Evolutionary conservation across 2,888 invertebrate genomes (phyloP), one percentile per base, ranked within the genome.

Genomic region (Masnerella sp.): DNA sequence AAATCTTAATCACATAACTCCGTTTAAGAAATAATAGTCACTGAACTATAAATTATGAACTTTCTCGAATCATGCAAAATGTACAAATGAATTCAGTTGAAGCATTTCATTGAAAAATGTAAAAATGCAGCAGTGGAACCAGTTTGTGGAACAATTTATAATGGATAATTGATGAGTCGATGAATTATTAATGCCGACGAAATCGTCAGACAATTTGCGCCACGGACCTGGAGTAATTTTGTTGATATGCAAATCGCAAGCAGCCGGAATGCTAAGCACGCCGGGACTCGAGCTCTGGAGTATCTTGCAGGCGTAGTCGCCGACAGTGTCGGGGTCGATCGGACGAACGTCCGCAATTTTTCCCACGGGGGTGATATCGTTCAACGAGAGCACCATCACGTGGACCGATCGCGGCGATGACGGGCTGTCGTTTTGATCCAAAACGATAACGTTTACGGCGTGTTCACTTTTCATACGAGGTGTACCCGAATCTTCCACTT

Each of bases 261-360:
- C 93, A 58, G 90, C 90, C 45, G 93, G 92, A 59, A 98, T 94
- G 51, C 89, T 91, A 11, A 95, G 88, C 34, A 93, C 69, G 91
- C 91, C 90, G 9, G 91, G 89, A 76, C 89, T 91, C 78, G 89
- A 91, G 83, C 88, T 91, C 87, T 89, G 92, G 80, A 95, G 88
- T 74, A 96, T 92, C 84, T 92, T 93, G 85, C 98, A 98, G 81
- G 90, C 92, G 83, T 97, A 98, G 82, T 96, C 94, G 2, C 97
- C 98, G 52, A 92, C 92, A n/a, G 92, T 91, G 85, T 98, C 98
- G 0, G 93, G 92, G 89, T 98, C 98, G 82, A 95, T 94, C 0
- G 98, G 98, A 87, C 94, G 95, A 0, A 98, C 94, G 86, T 96
- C 92, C 5, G 96, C 98, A 75, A 98, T 93, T 88, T 93, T 94